Conservation (phyloP, 2,888 invertebrate genomes). For the Penaeus monodon region DNA sequence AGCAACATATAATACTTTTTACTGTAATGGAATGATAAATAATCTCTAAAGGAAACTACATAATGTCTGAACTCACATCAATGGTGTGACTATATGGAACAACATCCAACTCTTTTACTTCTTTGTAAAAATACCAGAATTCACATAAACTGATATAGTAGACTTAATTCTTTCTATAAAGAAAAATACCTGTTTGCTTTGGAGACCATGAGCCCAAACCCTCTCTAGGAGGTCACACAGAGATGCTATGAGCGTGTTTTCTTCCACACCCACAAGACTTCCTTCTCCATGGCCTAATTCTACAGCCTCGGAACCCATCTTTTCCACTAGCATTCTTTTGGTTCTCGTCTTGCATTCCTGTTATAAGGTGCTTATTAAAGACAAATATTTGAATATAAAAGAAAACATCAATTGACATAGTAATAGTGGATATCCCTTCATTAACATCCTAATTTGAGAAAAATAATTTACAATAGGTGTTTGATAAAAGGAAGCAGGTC, state of each 20-base stretch:
- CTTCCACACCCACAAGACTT: constrained; percentile 83
- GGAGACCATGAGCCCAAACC: constrained; percentile 97
- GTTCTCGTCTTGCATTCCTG: constrained; percentile 94
- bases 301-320: constrained; percentile 97
- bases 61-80: too few species aligned
- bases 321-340: constrained; percentile 98
- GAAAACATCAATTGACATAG: not conserved
- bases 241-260: constrained; percentile 97
- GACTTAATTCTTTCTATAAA: too few species aligned
- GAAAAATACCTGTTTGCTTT: constrained; percentile 82
- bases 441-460: too few species aligned
- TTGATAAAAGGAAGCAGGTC: not conserved
- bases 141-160: too few species aligned
- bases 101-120: too few species aligned
- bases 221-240: constrained; percentile 96
- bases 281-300: constrained; percentile 91
- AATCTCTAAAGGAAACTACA: too few species aligned
- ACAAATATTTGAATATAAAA: not conserved
- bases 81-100: too few species aligned
- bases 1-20: too few species aligned
- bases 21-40: too few species aligned
- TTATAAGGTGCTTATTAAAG: not conserved
- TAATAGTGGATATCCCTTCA: not conserved
- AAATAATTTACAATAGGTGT: too few species aligned
- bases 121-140: too few species aligned